Evolutionary conservation across 1,140 invertebrate genomes (phyloP).

Genomic region (Contarinia nasturtii): DNA sequence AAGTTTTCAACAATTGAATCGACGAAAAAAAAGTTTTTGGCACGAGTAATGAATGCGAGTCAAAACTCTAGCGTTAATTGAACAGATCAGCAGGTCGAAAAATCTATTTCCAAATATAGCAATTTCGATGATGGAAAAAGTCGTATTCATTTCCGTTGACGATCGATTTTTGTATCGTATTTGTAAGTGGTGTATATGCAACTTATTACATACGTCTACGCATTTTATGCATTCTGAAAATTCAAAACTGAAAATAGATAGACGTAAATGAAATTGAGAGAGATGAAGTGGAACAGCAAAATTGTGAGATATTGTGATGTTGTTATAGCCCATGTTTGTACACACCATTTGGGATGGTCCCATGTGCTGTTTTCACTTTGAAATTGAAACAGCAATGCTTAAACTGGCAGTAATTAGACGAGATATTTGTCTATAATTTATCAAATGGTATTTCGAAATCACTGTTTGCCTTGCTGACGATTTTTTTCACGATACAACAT

Average conservation of each 20-base stretch:
- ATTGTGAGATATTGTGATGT: background rate
- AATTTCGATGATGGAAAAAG: too few species aligned
- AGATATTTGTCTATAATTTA: constrained; percentile 3
- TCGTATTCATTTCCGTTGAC: too few species aligned
- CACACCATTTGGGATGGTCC: background rate
- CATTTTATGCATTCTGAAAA: background rate
- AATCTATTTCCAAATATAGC: too few species aligned
- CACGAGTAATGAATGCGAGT: too few species aligned
- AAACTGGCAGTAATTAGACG: constrained; percentile 3
- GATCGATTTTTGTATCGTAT: too few species aligned
- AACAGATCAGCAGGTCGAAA: too few species aligned
- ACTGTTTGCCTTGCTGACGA: background rate
- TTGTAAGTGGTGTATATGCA: too few species aligned
- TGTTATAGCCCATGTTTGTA: background rate
- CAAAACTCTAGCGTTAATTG: too few species aligned
- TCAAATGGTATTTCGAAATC: background rate
- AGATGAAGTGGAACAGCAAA: background rate
- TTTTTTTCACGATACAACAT: background rate
- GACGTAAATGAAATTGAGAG: background rate
- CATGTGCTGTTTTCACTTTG: constrained; percentile 1
- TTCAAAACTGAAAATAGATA: background rate
- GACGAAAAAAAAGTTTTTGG: too few species aligned
- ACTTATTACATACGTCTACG: too few species aligned
- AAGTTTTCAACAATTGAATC: too few species aligned
- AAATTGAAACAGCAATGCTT: constrained; percentile 2